phyloP scores from a whole-genome alignment of 2,797 vertebrate species.

The Rhinichthys osculus region DNA sequence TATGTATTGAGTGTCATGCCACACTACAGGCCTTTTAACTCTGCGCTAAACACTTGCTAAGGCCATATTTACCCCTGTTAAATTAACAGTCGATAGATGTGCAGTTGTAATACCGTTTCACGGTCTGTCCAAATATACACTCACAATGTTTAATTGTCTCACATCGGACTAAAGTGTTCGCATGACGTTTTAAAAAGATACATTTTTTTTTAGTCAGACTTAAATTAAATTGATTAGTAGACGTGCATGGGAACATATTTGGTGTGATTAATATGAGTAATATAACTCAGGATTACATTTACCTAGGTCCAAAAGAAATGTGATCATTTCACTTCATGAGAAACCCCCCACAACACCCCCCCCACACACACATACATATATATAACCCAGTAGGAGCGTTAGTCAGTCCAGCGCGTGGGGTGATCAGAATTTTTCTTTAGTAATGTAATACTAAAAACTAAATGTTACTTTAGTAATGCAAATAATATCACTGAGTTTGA shows the following conservation, averaged over 20 bases:
- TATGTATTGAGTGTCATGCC: constrained; percentile 31
- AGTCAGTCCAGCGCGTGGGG: too few relatives aligned
- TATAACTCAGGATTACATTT: too few relatives aligned
- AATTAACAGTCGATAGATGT: neutral
- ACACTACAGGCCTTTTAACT: neutral
- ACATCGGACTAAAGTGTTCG: neutral
- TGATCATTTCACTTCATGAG: too few relatives aligned
- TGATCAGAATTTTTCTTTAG: too few relatives aligned
- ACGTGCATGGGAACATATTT: neutral
- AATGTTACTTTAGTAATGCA: neutral
- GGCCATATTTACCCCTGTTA: neutral
- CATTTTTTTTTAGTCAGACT: too few relatives aligned
- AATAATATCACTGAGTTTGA: neutral
- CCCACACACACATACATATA: too few relatives aligned
- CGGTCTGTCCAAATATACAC: neutral
- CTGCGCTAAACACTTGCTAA: neutral
- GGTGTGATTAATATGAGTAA: neutral
- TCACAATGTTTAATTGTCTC: neutral
- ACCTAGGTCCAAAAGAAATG: too few relatives aligned
- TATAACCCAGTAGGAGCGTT: too few relatives aligned
- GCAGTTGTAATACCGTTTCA: neutral
- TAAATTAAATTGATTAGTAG: neutral
- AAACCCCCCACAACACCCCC: too few relatives aligned
- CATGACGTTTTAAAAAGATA: neutral
- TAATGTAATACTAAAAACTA: too few relatives aligned